Conservation (phyloP, 1,140 invertebrate genomes). For the Alviniconcha marisindica region DNA sequence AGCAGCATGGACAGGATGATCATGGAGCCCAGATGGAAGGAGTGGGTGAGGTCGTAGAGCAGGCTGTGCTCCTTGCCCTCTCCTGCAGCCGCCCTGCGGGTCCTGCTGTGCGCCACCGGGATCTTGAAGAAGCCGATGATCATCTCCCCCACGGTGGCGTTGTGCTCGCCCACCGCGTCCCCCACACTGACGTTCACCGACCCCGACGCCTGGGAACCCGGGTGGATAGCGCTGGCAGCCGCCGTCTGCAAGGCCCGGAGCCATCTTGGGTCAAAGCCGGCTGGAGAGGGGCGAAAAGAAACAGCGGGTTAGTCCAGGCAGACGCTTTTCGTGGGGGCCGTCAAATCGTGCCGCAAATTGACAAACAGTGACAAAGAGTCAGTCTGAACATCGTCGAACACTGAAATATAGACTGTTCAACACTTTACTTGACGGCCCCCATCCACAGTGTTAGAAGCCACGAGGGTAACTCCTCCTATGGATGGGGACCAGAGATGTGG, state of each 20-base stretch:
- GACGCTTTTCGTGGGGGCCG: too few relatives aligned
- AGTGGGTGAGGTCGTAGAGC: conserved; percentile 66
- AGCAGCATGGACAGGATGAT: conserved; percentile 66
- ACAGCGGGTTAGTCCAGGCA: too few relatives aligned
- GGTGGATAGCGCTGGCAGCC: not conserved
- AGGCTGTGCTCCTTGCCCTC: conserved; percentile 47
- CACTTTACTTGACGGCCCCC: too few relatives aligned
- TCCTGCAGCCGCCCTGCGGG: conserved; percentile 8
- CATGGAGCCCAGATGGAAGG: conserved; percentile 68
- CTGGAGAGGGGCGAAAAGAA: not conserved
- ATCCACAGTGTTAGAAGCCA: too few relatives aligned
- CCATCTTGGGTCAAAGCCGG: not conserved
- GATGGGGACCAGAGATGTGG: too few relatives aligned
- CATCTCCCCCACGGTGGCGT: not conserved
- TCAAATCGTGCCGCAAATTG: too few relatives aligned
- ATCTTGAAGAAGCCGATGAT: conserved; percentile 43
- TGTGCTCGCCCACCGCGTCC: not conserved
- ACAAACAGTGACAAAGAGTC: too few relatives aligned
- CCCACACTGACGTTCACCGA: not conserved
- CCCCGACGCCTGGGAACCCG: not conserved
- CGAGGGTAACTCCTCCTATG: too few relatives aligned
- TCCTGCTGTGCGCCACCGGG: conserved; percentile 36
- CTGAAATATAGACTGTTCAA: too few relatives aligned
- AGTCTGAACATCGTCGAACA: too few relatives aligned
- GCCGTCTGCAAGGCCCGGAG: not conserved